Evolutionary conservation across 2,888 invertebrate species (phyloP).

Genomic region (Luffia ferchaultella): DNA sequence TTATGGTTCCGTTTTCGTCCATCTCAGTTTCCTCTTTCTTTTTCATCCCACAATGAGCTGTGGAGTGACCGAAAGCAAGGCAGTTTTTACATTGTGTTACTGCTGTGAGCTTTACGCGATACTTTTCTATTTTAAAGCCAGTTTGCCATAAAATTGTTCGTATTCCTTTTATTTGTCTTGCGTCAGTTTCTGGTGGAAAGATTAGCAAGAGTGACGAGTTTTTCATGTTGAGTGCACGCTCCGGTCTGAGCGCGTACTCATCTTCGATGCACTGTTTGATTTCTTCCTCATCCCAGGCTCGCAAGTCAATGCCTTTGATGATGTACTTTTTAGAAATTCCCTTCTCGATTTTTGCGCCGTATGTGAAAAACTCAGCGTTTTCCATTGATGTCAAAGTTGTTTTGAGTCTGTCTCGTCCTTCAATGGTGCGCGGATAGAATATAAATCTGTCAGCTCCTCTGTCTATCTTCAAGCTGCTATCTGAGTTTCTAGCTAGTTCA

Average conservation of each 20-base stretch:
- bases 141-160: neutral
- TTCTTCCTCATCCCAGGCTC: neutral
- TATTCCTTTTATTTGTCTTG: neutral
- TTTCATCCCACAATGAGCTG: neutral
- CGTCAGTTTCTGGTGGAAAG: neutral
- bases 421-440: no score
- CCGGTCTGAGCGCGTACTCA: neutral
- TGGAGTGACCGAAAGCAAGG: neutral
- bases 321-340: neutral
- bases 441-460: no score
- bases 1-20: no score
- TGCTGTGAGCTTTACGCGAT: neutral
- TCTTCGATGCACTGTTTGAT: neutral
- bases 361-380: neutral
- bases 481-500: no score
- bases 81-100: constrained; percentile 1
- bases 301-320: neutral
- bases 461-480: no score
- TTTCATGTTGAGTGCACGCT: neutral
- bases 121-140: neutral
- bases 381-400: neutral
- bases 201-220: neutral
- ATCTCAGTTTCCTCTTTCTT: no score
- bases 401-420: no score
- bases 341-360: neutral